Conservation (phyloP, 2,888 invertebrate species). For the Terebella lapidaria region DNA sequence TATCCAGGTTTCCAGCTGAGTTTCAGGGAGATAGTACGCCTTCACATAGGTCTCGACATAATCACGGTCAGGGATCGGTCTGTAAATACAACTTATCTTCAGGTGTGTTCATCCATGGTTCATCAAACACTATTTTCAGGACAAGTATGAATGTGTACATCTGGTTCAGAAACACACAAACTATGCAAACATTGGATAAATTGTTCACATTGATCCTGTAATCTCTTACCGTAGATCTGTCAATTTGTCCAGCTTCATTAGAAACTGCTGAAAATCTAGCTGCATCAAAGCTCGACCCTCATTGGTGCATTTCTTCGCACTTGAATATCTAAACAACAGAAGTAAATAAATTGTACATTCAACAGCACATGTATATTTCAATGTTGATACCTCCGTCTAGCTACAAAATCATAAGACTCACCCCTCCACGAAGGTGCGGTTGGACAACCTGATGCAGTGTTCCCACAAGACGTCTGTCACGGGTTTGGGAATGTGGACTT, state of each 20-base stretch:
- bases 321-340: constrained; percentile 39
- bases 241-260: constrained; percentile 79
- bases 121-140: no score
- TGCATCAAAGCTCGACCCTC: constrained; percentile 97
- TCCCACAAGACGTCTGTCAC: constrained; percentile 77
- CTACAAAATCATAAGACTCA: no score
- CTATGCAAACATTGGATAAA: no score
- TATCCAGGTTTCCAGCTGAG: constrained; percentile 83
- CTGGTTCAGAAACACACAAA: no score
- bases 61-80: constrained; percentile 77
- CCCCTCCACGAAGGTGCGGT: constrained; percentile 87
- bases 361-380: no score
- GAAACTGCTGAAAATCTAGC: constrained; percentile 90
- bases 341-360: no score
- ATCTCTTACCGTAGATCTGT: constrained; percentile 66
- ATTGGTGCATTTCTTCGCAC: constrained; percentile 86
- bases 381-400: background rate
- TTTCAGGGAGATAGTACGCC: constrained; percentile 88
- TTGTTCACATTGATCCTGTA: no score
- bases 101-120: no score
- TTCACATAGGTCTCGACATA: constrained; percentile 94
- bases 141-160: no score
- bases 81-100: constrained; percentile 23
- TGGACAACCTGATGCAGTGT: constrained; percentile 77
- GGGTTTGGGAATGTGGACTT: constrained; percentile 68